Base-by-base conservation (phyloP, 1,140 invertebrate species). In the Ceratina australensis region DNA sequence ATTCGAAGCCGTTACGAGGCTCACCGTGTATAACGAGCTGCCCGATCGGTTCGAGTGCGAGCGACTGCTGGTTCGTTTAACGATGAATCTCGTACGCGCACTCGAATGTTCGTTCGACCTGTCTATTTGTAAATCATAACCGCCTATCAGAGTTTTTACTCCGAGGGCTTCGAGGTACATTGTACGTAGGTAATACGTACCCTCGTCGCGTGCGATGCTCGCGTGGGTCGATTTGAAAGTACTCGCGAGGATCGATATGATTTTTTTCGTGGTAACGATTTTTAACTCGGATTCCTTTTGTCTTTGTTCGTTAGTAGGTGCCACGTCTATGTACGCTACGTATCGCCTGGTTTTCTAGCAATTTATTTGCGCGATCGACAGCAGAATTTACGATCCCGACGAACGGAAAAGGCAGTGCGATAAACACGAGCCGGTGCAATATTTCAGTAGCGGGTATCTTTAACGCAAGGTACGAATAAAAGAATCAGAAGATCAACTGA, bases 61-160 rank as follows among this genome's bases (percentile, higher is more conserved):
- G n/a, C 22, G 2, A 33, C 1, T 50, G n/a, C 22, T 42, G 42
- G 16, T 28, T 42, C 63, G 52, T 28, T 66, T n/a, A 28, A 75
- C 73, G 56, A 69, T 52, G 64, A 50, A 71, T 69, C 64, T 42
- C 2, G 65, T 13, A 16, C n/a, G 54, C 7, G 24, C 28, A 47
- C 28, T 1, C 60, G 33, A 3, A 3, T 22, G 49, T 28, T 15
- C 8, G 50, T 60, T 20, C 24, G 20, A 71, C 18, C 12, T 4
- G 28, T 71, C 57, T 63, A 28, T 69, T 71, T 63, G 57, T 54
- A 61, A 42, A 71, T 77, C 59, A 47, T 71, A 63, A 71, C 61
- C 26, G 47, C 7, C 15, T 3, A 54, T 49, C 33, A 13, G 20
- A 28, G 2, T 20, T 15, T 49, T 61, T 61, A 49, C 12, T 52